Evolutionary conservation across 1,140 invertebrate genomes (phyloP).

Genomic region (Anastrepha obliqua): DNA sequence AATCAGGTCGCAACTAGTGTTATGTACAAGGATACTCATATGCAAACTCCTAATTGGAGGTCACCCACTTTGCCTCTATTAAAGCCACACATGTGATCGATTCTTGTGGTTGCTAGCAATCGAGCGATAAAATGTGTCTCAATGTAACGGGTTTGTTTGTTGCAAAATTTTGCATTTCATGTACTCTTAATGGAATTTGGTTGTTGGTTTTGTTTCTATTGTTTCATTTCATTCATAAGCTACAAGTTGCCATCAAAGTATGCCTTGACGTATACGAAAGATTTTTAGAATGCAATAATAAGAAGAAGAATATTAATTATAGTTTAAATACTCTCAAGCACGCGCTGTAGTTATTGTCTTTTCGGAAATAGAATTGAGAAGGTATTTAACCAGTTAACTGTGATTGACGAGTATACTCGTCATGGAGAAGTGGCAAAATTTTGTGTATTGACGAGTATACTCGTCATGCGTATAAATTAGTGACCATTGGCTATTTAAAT

Average conservation of each 20-base stretch:
- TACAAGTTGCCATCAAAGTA: not conserved
- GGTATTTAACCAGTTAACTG: too few relatives aligned
- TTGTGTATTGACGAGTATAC: too few relatives aligned
- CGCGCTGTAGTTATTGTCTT: too few relatives aligned
- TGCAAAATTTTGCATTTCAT: not conserved
- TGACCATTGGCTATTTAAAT: too few relatives aligned
- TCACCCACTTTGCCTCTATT: too few relatives aligned
- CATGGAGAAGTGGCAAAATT: too few relatives aligned
- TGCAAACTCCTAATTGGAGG: too few relatives aligned
- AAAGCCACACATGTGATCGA: not conserved
- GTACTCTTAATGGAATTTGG: not conserved
- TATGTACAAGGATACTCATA: too few relatives aligned
- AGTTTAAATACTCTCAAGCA: not conserved
- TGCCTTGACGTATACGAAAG: conserved; percentile 8
- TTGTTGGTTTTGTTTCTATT: not conserved
- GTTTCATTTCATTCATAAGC: not conserved
- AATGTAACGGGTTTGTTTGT: conserved; percentile 11
- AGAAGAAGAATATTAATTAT: conserved; percentile 46
- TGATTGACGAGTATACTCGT: too few relatives aligned
- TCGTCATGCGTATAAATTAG: too few relatives aligned
- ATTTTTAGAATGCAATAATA: conserved; percentile 20
- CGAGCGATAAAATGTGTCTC: conserved; percentile 35
- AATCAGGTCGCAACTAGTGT: too few relatives aligned
- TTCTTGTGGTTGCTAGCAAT: not conserved
- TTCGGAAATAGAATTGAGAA: too few relatives aligned